Percentiles rank a stretch among this genome's conserved stretches.
Conservation (phyloP, 2,113 vertebrate genomes). For the Haemorhous mexicanus region DNA sequence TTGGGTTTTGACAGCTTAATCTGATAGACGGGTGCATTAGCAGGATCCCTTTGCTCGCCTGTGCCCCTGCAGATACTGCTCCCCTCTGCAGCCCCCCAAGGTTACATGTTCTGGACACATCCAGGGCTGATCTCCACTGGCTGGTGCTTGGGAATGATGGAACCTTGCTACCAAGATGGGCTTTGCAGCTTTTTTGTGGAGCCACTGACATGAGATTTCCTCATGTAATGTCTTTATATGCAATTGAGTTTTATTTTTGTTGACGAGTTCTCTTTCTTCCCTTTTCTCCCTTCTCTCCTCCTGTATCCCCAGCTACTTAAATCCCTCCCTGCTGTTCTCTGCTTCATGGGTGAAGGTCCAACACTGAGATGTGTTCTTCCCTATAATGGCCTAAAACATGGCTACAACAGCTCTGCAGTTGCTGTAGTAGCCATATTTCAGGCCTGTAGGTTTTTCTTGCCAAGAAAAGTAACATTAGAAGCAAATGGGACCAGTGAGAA, state of each 20-base stretch:
- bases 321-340: not conserved
- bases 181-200: not conserved
- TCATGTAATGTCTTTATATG: not conserved
- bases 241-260: not conserved
- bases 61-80: not conserved
- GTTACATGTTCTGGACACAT: not conserved
- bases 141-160: not conserved
- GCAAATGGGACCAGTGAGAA: not conserved
- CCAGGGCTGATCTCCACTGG: not conserved
- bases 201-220: not conserved
- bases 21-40: conserved; percentile 57
- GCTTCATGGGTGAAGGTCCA: not conserved
- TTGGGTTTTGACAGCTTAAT: conserved; percentile 58
- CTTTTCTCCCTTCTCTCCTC: not conserved
- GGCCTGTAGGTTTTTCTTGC: not conserved
- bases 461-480: not conserved
- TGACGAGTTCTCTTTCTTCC: not conserved
- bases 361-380: not conserved
- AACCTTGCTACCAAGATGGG: not conserved
- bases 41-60: not conserved
- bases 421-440: conserved; percentile 10
- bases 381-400: not conserved
- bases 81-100: not conserved
- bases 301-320: not conserved
- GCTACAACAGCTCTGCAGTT: not conserved